These are phyloP conservation scores for Aplysina aerophoba DNA, from an alignment of 37 sponge, comb jelly and placozoan genomes.

Conservation along the genomic window DNA sequence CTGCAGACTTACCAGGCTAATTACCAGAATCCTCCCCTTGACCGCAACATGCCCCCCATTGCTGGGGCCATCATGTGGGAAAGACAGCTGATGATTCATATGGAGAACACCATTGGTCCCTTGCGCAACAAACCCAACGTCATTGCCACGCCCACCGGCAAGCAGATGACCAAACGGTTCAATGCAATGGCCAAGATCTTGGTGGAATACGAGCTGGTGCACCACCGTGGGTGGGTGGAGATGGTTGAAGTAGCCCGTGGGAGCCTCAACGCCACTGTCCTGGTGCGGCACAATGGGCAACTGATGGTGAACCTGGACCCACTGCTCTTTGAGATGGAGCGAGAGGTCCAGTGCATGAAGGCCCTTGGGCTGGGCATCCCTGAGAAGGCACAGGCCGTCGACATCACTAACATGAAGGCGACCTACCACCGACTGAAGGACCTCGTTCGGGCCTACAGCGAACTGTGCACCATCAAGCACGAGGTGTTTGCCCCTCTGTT, in stretches of 20 bases:
- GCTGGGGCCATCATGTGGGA: slow-evolving; percentile 86
- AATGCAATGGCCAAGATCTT: slow-evolving; percentile 86
- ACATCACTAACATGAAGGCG: slow-evolving; percentile 59
- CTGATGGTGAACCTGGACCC: slow-evolving; percentile 84
- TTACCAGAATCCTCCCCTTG: slow-evolving; percentile 69
- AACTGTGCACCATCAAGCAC: slow-evolving; percentile 53
- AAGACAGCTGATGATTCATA: slow-evolving; percentile 71
- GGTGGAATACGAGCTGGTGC: slow-evolving; percentile 89
- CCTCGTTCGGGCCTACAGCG: slow-evolving; percentile 52
- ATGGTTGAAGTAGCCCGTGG: slow-evolving; percentile 36
- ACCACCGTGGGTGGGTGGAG: slow-evolving; percentile 85
- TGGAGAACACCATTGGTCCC: slow-evolving; percentile 81
- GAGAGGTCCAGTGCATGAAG: slow-evolving; percentile 90
- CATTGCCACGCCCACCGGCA: slow-evolving; percentile 51
- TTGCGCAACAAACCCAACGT: slow-evolving; percentile 54
- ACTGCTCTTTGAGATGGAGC: slow-evolving; percentile 66
- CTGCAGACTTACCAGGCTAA: slow-evolving; percentile 58
- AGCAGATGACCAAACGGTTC: slow-evolving; percentile 73
- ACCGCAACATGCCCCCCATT: slow-evolving; percentile 79
- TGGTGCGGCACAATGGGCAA: slow-evolving; percentile 44
- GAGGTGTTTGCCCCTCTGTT: slow-evolving; percentile 53
- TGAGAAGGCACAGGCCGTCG: slow-evolving; percentile 29
- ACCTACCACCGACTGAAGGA: slow-evolving; percentile 68
- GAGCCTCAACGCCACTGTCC: slow-evolving; percentile 45
- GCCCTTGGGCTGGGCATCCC: slow-evolving; percentile 74